Evolutionary conservation across 1,140 invertebrate species (phyloP).

Genomic region (Colletes latitarsis): DNA sequence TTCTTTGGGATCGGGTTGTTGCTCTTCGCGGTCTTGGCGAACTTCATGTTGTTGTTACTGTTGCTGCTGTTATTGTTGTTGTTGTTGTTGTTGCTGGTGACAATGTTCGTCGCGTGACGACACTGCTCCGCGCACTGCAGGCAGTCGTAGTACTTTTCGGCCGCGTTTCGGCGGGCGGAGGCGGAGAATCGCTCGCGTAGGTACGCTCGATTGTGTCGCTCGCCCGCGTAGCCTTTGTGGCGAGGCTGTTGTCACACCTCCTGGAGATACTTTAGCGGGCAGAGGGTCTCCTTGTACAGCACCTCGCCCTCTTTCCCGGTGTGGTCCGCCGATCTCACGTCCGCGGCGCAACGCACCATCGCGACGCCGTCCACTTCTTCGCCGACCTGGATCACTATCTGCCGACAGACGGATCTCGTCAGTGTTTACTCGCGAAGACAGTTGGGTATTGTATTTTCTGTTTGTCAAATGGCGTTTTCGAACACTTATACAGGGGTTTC

Average conservation of each 20-base stretch:
- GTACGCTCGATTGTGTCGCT: constrained; percentile 62
- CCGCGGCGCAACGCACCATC: constrained; percentile 94
- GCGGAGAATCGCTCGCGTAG: constrained; percentile 67
- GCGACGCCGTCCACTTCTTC: constrained; percentile 96
- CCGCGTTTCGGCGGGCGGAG: constrained; percentile 66
- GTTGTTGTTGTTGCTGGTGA: constrained; percentile 54
- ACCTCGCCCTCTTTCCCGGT: constrained; percentile 89
- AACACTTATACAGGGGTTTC: too few species aligned
- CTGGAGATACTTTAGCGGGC: constrained; percentile 91
- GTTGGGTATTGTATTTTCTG: too few species aligned
- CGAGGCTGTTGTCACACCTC: constrained; percentile 88
- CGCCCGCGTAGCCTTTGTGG: constrained; percentile 66
- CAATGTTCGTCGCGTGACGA: constrained; percentile 72
- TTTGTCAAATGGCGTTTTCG: too few species aligned
- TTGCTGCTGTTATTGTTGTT: constrained; percentile 59
- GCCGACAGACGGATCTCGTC: constrained; percentile 61
- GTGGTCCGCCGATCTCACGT: constrained; percentile 89
- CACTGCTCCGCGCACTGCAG: constrained; percentile 79
- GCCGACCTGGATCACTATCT: constrained; percentile 92
- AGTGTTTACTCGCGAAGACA: background rate
- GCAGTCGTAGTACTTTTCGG: constrained; percentile 80
- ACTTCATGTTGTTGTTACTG: constrained; percentile 42
- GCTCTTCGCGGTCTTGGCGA: constrained; percentile 9
- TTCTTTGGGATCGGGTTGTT: constrained; percentile 29
- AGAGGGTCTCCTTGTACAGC: constrained; percentile 82